Evolutionary conservation across 1,140 invertebrate genomes (phyloP).

Genomic region (Subanguina moxae): DNA sequence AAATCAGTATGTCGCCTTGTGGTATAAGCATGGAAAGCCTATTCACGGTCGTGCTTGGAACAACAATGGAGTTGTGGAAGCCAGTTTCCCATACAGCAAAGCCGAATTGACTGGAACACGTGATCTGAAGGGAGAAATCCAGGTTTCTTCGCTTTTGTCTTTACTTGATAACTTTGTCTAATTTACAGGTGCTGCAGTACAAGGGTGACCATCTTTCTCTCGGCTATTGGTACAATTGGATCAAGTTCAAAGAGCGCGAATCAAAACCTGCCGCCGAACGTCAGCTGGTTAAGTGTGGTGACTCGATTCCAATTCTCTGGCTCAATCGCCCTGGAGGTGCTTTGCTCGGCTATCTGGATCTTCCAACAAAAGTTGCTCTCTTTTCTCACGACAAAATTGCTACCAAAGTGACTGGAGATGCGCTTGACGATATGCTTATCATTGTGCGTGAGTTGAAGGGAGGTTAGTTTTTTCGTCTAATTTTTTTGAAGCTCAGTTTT

Average conservation of each 20-base stretch:
- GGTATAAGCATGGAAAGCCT: constrained; percentile 40
- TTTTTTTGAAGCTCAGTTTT: too few relatives aligned
- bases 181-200: constrained; percentile 46
- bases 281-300: constrained; percentile 45
- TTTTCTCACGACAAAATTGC: constrained; percentile 39
- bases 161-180: neutral
- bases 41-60: too few relatives aligned
- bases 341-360: constrained; percentile 47
- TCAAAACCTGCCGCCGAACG: constrained; percentile 36
- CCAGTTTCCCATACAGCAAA: constrained; percentile 45
- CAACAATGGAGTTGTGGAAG: constrained; percentile 45
- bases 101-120: constrained; percentile 36
- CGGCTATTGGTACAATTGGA: too few relatives aligned
- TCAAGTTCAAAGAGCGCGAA: constrained; percentile 52
- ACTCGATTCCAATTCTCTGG: constrained; percentile 48
- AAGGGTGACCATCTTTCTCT: too few relatives aligned
- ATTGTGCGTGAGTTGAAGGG: constrained; percentile 33
- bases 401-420: constrained; percentile 26
- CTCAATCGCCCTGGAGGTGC: constrained; percentile 26
- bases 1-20: constrained; percentile 45
- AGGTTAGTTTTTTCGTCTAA: too few relatives aligned
- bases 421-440: constrained; percentile 34
- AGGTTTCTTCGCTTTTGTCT: constrained; percentile 5
- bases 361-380: constrained; percentile 45
- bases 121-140: constrained; percentile 47